Evolutionary conservation across 2,113 vertebrate genomes (phyloP).

Genomic region (Danio rerio): GRCz12tu NC_133184.1:39960001-39960500

Average conservation of each 20-base stretch:
- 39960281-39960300: slow-evolving; percentile 85
- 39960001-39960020: too few relatives aligned
- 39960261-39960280: slow-evolving; percentile 96
- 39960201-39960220: slow-evolving; percentile 91
- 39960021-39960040: too few relatives aligned
- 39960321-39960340: slow-evolving; percentile 45
- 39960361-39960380: slow-evolving; percentile 69
- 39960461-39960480: slow-evolving; percentile 4
- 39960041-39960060: too few relatives aligned
- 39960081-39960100: too few relatives aligned
- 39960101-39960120: slow-evolving; percentile 76
- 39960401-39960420: slow-evolving; percentile 43
- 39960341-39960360: slow-evolving; percentile 47
- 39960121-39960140: slow-evolving; percentile 84
- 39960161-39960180: slow-evolving; percentile 95
- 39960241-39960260: slow-evolving; percentile 93
- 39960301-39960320: slow-evolving; percentile 11
- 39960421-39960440: slow-evolving; percentile 68
- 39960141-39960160: slow-evolving; percentile 87
- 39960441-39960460: slow-evolving; percentile 62
- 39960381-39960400: slow-evolving; percentile 60
- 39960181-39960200: slow-evolving; percentile 96
- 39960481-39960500: not conserved
- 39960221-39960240: slow-evolving; percentile 80
- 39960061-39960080: too few relatives aligned